A percentile compares a stretch with the other conserved stretches of the same genome.
Evolutionary conservation across 2,888 invertebrate species (phyloP).

Genomic region (Sipha maydis): DNA sequence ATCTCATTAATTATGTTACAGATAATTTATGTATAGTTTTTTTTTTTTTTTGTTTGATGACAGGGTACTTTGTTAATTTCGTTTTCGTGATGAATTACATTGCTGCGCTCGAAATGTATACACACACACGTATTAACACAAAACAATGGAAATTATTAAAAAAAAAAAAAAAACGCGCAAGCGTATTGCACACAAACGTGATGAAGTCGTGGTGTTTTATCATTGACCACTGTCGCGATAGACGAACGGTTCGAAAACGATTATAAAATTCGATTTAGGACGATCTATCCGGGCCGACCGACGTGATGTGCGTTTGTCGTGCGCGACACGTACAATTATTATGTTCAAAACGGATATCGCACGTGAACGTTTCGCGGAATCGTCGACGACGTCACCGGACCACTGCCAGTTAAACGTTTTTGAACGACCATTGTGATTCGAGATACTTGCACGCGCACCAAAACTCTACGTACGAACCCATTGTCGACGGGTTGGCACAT

Average conservation of each 20-base stretch:
- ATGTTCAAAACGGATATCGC: no score
- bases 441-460: no score
- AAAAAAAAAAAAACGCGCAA: background rate
- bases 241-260: no score
- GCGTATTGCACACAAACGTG: background rate
- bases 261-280: no score
- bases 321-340: no score
- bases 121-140: slow-evolving; percentile 1
- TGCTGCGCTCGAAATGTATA: background rate
- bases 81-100: background rate
- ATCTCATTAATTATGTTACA: slow-evolving; percentile 31
- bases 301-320: background rate
- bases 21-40: background rate
- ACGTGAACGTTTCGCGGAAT: background rate
- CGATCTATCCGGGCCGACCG: background rate
- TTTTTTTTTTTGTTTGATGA: no score
- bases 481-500: background rate
- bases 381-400: no score
- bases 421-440: background rate
- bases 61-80: slow-evolving; percentile 18
- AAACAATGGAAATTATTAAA: slow-evolving; percentile 24
- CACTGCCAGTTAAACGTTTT: no score
- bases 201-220: background rate
- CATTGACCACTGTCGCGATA: no score
- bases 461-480: background rate